Percentiles rank a stretch among this genome's conserved stretches.
phyloP scores from a whole-genome alignment of 1,140 invertebrate species.

The Temnothorax curvispinosus region DNA sequence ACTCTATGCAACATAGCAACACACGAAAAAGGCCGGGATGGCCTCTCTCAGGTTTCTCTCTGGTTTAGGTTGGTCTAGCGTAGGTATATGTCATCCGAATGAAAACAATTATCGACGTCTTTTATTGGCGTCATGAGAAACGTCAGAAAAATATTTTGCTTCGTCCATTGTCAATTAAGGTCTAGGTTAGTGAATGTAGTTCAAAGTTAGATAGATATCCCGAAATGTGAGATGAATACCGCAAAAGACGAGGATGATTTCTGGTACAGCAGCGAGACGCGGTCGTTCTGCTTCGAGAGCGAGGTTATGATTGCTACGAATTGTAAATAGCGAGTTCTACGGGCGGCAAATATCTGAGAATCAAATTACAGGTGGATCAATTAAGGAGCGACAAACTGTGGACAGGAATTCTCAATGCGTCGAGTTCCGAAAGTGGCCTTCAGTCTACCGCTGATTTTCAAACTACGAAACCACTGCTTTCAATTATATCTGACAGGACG shows the following conservation, averaged over 20 bases:
- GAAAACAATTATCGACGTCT: neutral
- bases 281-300: constrained; percentile 80
- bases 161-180: neutral
- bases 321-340: neutral
- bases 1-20: no score
- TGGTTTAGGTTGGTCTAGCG: neutral
- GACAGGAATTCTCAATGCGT: constrained; percentile 78
- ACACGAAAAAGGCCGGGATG: no score
- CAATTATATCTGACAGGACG: constrained; percentile 82
- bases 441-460: constrained; percentile 75
- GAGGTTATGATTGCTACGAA: constrained; percentile 72
- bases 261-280: constrained; percentile 79
- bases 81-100: neutral
- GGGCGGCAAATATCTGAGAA: neutral
- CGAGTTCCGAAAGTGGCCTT: constrained; percentile 73
- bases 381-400: constrained; percentile 78
- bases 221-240: constrained; percentile 62
- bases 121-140: neutral
- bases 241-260: constrained; percentile 79
- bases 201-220: neutral
- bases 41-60: no score
- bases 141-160: neutral
- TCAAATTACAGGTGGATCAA: constrained; percentile 74
- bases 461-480: constrained; percentile 80
- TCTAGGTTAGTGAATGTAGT: neutral